Conservation (phyloP, 2,797 vertebrate genomes). For the Jordanella pulchra region DNA sequence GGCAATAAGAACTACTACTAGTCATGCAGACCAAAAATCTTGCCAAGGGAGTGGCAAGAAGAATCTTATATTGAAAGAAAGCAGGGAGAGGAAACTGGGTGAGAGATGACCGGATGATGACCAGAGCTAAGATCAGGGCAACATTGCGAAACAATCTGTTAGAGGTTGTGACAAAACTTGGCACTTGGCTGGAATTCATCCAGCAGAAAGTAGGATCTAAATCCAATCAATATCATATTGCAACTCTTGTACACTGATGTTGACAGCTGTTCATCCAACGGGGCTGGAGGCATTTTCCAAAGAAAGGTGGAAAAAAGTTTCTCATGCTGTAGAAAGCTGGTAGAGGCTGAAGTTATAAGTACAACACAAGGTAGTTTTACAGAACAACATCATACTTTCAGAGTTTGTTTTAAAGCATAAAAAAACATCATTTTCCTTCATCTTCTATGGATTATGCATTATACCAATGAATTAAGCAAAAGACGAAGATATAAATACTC, state of each 20-base stretch:
- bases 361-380: background rate
- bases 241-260: background rate
- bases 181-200: too few species aligned
- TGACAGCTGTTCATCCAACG: background rate
- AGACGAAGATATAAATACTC: constrained; percentile 16
- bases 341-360: background rate
- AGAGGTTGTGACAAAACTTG: background rate
- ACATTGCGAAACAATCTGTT: background rate
- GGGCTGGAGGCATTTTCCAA: background rate
- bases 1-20: background rate
- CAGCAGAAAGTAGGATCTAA: too few species aligned
- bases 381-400: background rate
- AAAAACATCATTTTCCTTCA: background rate
- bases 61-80: background rate
- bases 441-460: background rate
- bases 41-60: background rate
- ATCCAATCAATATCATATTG: too few species aligned
- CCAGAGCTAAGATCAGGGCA: background rate
- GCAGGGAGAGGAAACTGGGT: background rate
- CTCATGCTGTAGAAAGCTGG: background rate
- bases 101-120: background rate
- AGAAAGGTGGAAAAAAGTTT: background rate
- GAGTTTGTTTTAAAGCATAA: background rate
- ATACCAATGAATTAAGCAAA: background rate
- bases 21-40: background rate